Base-by-base conservation (phyloP, 2,888 invertebrate genomes). In the Oxystoma pomonae region DNA sequence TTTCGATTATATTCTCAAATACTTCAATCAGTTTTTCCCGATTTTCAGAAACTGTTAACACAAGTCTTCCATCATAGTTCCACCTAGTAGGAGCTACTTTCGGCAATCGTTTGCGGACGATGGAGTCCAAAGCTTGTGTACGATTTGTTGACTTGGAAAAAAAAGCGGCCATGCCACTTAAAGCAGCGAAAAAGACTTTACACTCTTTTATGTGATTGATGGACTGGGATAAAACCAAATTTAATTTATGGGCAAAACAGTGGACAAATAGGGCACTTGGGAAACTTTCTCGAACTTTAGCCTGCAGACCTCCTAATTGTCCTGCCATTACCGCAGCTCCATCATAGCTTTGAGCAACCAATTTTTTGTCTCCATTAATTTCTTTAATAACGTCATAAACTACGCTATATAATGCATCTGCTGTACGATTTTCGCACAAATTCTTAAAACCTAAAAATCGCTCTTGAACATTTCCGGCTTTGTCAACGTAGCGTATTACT, bases 321-420 rank as follows among this genome's bases (percentile, higher is more conserved):
- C 70, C 71, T 20, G 70, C 64, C 67, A 72, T 71, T 5, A 75
- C 73, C 20, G 72, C 68, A 2, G 72, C 74, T 7, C 73, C 75
- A 59, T 75, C 72, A 60, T 75, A 76, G 19, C 71, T 74, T 69
- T 76, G 75, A 9, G 72, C 73, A 21, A 76, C 62, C 57, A 75
- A 66, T 71, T 76, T 75, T 5, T 56, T 16, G 53, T 62, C 59
- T 60, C 71, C 67, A 21, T 71, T 59, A 50, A 69, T 71, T 22
- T 72, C 65, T 57, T 68, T 53, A 51, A 73, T 56, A 59, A 68
- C 64, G 16, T 67, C 57, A 57, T 58, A 59, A 20, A 74, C 63
- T 55, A 72, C 59, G 16, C 57, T 59, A 62, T 60, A 70, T 57
- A 76, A 61, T 5, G 67, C 68, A 51, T 65, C 63, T 7, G 73